Conservation (phyloP, 2,113 vertebrate genomes). For the Sphyrna mokarran region DNA sequence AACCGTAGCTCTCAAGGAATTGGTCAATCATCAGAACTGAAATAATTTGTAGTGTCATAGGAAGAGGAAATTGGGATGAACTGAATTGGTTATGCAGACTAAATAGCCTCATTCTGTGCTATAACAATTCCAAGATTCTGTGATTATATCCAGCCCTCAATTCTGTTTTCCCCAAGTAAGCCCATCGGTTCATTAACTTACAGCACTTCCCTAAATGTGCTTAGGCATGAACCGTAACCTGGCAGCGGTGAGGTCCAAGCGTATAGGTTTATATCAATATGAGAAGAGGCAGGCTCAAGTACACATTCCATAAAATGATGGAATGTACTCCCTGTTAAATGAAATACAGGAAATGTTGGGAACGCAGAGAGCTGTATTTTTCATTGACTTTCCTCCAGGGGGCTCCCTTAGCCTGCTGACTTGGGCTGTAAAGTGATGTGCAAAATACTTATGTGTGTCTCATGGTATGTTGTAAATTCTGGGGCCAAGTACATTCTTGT, state of each 20-base stretch:
- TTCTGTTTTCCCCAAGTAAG: background rate
- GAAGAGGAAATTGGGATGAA: background rate
- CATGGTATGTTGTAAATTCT: background rate
- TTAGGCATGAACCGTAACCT: background rate
- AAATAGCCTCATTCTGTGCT: background rate
- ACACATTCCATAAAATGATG: background rate
- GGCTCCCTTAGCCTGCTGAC: background rate
- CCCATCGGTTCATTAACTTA: background rate
- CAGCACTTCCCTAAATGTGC: background rate
- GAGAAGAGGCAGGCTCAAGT: background rate
- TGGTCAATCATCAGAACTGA: background rate
- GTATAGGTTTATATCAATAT: background rate
- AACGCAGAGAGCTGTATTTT: background rate
- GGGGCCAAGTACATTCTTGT: background rate
- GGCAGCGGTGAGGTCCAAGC: background rate
- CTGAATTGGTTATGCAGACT: background rate
- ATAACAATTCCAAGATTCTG: background rate
- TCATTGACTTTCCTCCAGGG: slow-evolving; percentile 2
- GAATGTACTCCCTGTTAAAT: background rate
- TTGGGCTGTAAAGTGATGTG: background rate
- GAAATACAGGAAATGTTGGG: background rate
- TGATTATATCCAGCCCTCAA: background rate
- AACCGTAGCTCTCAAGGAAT: background rate
- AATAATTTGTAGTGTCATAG: background rate
- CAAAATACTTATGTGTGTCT: background rate